Base-by-base conservation (phyloP, 2,797 vertebrate species). In the Eutrigla gurnardus region DNA sequence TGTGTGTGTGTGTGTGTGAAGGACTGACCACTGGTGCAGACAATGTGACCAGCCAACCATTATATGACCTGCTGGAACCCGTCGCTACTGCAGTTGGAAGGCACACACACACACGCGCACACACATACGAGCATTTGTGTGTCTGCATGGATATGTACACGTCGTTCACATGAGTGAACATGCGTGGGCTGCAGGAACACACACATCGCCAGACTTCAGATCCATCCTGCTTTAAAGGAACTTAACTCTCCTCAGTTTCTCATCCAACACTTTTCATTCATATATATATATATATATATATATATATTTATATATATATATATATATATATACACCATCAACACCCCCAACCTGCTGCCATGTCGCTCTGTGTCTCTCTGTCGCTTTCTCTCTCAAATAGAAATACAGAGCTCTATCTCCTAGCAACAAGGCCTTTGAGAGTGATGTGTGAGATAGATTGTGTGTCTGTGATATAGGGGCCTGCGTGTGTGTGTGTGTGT, bases 391-490 rank as follows among this genome's bases (percentile, higher is more conserved):
- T 73, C 87, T 82, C 80, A 71, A 25, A 25, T 25, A 82, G 80
- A 91, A 86, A 89, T 81, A 25, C 25, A 90, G 82, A 78, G 73
- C 66, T 73, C 75, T 78, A 89, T 92, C 89, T 89, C 91, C 87
- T 91, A 92, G 91, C 90, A 92, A 91, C 91, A 86, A 88, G 90
- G 78, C 84, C 72, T 79, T 73, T 80, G 83, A 79, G 85, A 87
- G 80, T 82, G 83, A 90, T 88, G 80, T 80, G 80, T 81, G 74
- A 81, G 86, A 86, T 89, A 87, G 82, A 88, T 73, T 78, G 70
- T 54, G 79, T 87, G 80, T 79, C 80, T 86, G 74, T 25, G 63
- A 84, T 83, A 80, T 75, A 84, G 70, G 73, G 64, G 46, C 10
- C 57, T 68, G 39, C 65, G 62, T 43, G 49, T 63, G 15, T 75